Conservation (phyloP, 2,113 vertebrate species). For the Actinemys pallida region DNA sequence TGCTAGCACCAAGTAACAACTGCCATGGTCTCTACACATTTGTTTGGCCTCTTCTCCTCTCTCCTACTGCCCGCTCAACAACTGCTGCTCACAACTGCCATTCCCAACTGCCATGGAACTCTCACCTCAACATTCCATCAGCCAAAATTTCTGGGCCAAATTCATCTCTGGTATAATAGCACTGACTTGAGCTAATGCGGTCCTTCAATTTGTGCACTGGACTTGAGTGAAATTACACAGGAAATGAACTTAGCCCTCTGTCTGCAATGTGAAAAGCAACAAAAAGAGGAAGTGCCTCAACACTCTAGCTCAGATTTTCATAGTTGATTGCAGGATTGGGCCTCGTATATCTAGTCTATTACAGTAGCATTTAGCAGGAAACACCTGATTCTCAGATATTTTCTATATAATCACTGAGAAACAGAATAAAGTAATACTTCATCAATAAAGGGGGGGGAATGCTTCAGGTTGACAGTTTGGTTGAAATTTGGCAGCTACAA, state of each 20-base stretch:
- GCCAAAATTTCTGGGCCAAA: conserved; percentile 59
- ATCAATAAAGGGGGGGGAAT: background rate
- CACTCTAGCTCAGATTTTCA: background rate
- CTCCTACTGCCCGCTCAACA: background rate
- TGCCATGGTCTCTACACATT: background rate
- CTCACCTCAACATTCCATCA: conserved; percentile 27
- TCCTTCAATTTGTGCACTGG: conserved; percentile 3
- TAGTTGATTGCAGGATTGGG: background rate
- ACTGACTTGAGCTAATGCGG: conserved; percentile 47
- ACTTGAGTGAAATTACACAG: conserved; percentile 62
- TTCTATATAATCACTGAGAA: background rate
- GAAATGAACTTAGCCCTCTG: conserved; percentile 56
- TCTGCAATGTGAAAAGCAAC: conserved; percentile 58
- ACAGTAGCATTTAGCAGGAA: background rate
- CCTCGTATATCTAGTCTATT: background rate
- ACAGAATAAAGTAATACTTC: rapidly evolving
- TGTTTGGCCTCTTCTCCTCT: background rate
- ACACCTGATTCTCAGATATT: background rate
- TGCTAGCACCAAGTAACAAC: background rate
- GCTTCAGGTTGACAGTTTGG: background rate
- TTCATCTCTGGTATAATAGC: conserved; percentile 53
- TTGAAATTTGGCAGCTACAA: background rate
- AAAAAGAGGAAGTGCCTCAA: conserved; percentile 33
- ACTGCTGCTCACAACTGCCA: background rate
- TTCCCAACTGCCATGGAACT: conserved; percentile 33